A percentile compares a stretch with the other conserved stretches of the same genome.
These are phyloP conservation scores for Gasteruption jaculator DNA, from an alignment of 2,888 invertebrate species.

Conservation along the genomic window DNA sequence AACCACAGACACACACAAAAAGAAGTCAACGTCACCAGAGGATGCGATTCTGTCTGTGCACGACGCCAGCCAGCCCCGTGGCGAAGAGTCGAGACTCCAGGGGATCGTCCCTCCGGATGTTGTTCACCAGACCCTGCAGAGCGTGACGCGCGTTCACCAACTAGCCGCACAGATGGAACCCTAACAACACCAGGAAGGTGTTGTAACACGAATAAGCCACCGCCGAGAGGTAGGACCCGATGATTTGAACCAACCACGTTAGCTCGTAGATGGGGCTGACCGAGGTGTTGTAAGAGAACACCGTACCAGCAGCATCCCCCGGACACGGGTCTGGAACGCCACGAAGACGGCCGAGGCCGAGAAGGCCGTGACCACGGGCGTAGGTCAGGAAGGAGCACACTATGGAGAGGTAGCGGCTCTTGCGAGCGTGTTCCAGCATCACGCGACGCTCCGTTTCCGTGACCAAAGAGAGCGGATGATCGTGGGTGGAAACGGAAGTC, in stretches of 20 bases:
- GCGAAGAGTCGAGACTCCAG: slow-evolving; percentile 12
- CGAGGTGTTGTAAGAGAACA: slow-evolving; percentile 32
- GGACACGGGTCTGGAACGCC: slow-evolving; percentile 8
- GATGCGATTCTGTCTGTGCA: slow-evolving; percentile 23
- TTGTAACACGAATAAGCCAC: slow-evolving; percentile 33
- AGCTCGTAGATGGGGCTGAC: slow-evolving; percentile 28
- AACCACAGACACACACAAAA: too few species aligned
- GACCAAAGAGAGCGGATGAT: background rate
- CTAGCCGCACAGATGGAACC: slow-evolving; percentile 37
- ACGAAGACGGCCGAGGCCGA: slow-evolving; percentile 12
- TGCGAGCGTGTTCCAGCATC: slow-evolving; percentile 23
- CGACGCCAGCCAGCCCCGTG: slow-evolving; percentile 16
- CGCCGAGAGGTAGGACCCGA: slow-evolving; percentile 27
- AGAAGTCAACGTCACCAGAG: slow-evolving; percentile 18
- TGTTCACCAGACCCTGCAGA: slow-evolving; percentile 16
- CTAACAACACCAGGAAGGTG: slow-evolving; percentile 29
- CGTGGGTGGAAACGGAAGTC: background rate
- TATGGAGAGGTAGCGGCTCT: slow-evolving; percentile 24
- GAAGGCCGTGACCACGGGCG: slow-evolving; percentile 18
- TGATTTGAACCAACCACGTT: slow-evolving; percentile 31
- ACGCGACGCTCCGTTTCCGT: slow-evolving; percentile 20
- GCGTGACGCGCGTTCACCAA: slow-evolving; percentile 21
- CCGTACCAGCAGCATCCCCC: slow-evolving; percentile 15
- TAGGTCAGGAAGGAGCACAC: slow-evolving; percentile 19
- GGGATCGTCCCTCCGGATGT: background rate